phyloP scores from a whole-genome alignment of 2,113 vertebrate species.

The Eidolon helvum region DNA sequence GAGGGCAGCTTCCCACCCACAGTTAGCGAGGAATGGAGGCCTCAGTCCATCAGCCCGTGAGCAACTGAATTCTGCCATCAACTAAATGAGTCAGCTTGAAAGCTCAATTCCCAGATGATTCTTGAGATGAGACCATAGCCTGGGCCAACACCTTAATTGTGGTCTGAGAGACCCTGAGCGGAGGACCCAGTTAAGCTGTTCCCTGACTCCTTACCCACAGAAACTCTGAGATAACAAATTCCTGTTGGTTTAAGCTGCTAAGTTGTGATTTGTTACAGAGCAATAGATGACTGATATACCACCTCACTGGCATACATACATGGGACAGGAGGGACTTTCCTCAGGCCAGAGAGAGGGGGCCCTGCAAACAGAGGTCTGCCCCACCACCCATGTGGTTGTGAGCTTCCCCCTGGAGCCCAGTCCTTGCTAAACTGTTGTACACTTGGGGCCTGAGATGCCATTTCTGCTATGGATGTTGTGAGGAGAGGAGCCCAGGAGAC shows the following conservation, averaged over 20 bases:
- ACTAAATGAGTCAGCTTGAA: not conserved
- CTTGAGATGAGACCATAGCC: not conserved
- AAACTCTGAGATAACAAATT: not conserved
- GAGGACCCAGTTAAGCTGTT: not conserved
- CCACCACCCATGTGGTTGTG: not conserved
- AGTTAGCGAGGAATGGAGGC: not conserved
- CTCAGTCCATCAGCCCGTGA: not conserved
- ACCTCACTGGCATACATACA: not conserved
- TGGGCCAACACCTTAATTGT: not conserved
- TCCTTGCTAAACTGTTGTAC: not conserved
- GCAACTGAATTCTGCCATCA: not conserved
- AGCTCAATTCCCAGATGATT: not conserved
- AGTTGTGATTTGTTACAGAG: not conserved
- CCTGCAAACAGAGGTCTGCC: not conserved
- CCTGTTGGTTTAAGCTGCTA: not conserved
- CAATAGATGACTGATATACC: not conserved
- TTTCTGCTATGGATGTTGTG: not conserved
- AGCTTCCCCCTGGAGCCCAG: not conserved
- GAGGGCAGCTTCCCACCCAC: not conserved
- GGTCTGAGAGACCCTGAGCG: not conserved
- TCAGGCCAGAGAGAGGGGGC: not conserved
- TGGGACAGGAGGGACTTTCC: not conserved
- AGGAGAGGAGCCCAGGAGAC: not conserved
- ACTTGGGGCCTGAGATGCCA: not conserved
- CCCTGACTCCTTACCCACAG: not conserved